Evolutionary conservation across 1,140 invertebrate genomes (phyloP).

Genomic region (Scaptodrosophila lebanonensis): DNA sequence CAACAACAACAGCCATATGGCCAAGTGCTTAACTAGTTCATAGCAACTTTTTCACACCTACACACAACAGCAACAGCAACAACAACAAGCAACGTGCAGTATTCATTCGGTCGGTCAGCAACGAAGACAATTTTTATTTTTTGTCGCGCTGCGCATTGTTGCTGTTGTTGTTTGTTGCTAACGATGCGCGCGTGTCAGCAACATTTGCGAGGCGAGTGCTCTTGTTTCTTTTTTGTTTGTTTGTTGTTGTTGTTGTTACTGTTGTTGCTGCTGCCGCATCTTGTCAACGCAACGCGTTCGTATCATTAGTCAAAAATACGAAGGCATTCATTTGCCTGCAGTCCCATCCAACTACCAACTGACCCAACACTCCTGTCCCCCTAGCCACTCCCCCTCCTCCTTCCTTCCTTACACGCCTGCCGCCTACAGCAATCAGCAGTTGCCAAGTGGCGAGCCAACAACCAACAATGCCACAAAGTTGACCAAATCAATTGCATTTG

Average conservation of each 20-base stretch:
- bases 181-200: conserved; percentile 70
- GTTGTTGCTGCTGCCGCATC: conserved; percentile 33
- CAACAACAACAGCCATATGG: conserved; percentile 10
- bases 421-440: conserved; percentile 59
- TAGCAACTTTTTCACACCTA: conserved; percentile 29
- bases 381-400: too few species aligned
- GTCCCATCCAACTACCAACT: too few species aligned
- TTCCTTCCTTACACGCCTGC: too few species aligned
- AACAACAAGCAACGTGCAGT: too few species aligned
- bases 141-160: conserved; percentile 16
- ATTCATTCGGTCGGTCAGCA: too few species aligned
- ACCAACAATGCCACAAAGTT: conserved; percentile 5
- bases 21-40: conserved; percentile 16
- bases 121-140: conserved; percentile 2
- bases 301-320: conserved; percentile 70
- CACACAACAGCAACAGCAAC: conserved; percentile 18
- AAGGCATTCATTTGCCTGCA: too few species aligned
- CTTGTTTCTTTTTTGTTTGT: conserved; percentile 18
- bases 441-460: conserved; percentile 23
- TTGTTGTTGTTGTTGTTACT: conserved; percentile 27
- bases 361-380: too few species aligned
- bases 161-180: conserved; percentile 33
- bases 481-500: conserved; percentile 59
- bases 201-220: too few species aligned
- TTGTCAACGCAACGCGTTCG: conserved; percentile 18